Evolutionary conservation across 2,113 vertebrate species (phyloP).

Genomic region (Phalacrocorax pelagicus): DNA sequence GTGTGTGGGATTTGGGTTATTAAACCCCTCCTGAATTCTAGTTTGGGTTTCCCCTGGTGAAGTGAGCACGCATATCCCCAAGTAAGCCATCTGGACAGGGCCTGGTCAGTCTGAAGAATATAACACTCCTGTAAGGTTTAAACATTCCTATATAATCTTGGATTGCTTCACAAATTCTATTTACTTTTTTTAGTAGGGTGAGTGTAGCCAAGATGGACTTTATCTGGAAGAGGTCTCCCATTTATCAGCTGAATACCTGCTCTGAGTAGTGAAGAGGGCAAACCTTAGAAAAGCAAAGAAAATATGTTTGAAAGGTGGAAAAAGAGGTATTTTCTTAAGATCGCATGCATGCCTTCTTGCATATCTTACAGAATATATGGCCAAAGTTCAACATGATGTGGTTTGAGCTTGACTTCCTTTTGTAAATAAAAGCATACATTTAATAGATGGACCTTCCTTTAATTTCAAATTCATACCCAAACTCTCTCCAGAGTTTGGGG

Average conservation of each 20-base stretch:
- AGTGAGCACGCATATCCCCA: background rate
- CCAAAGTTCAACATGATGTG: background rate
- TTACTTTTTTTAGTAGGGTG: background rate
- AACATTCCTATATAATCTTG: slow-evolving; percentile 20
- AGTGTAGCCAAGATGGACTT: background rate
- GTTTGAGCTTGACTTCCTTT: background rate
- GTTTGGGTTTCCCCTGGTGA: background rate
- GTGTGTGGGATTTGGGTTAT: slow-evolving; percentile 14
- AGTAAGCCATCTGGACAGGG: background rate
- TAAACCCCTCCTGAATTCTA: background rate
- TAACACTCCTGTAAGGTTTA: background rate
- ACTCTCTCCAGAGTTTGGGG: background rate
- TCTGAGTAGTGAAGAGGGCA: background rate
- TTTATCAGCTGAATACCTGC: background rate
- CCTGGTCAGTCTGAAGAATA: background rate
- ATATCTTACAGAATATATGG: background rate
- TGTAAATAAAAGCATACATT: background rate
- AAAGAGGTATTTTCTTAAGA: background rate
- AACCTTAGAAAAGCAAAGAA: slow-evolving; percentile 4
- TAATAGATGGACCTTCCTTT: background rate
- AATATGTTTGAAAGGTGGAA: background rate
- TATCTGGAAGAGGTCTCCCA: background rate
- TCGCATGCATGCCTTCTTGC: background rate
- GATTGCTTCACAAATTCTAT: background rate
- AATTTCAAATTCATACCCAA: background rate